phyloP scores from a whole-genome alignment of 1,140 invertebrate genomes.

The Lordiphosa collinella region DNA sequence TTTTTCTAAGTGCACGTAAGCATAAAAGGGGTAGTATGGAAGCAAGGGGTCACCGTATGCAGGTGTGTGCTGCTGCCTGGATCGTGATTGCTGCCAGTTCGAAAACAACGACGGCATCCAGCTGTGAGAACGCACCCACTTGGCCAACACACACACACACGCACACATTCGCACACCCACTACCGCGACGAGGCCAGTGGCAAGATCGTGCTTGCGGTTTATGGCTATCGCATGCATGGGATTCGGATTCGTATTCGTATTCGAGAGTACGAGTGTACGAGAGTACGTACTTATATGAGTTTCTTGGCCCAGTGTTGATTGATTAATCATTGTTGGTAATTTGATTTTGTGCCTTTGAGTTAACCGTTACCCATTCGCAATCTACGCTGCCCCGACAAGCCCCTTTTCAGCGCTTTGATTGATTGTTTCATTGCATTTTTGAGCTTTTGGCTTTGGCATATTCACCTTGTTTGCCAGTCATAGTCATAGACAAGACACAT shows the following conservation, averaged over 20 bases:
- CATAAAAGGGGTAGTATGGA: background rate
- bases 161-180: conserved; percentile 48
- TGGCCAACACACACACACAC: conserved; percentile 39
- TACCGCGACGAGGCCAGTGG: conserved; percentile 55
- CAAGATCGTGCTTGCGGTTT: conserved; percentile 42
- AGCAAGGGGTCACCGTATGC: conserved; percentile 32
- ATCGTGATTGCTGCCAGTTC: conserved; percentile 64
- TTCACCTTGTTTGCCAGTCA: conserved; percentile 52
- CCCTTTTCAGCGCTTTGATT: conserved; percentile 68
- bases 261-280: conserved; percentile 2
- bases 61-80: conserved; percentile 49
- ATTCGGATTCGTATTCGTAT: conserved; percentile 5
- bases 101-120: conserved; percentile 44
- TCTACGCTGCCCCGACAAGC: conserved; percentile 42
- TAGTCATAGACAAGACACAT: conserved; percentile 36
- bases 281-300: background rate
- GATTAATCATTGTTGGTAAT: conserved; percentile 75
- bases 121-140: conserved; percentile 76
- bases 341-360: conserved; percentile 75
- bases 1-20: background rate
- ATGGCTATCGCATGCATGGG: conserved; percentile 26
- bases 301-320: conserved; percentile 53
- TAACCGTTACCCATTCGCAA: conserved; percentile 55
- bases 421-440: conserved; percentile 74
- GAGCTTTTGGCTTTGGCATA: conserved; percentile 53